Evolutionary conservation across 2,113 vertebrate species (phyloP), one percentile per base, ranked within the genome.

Genomic region (Tonatia bakeri): DNA sequence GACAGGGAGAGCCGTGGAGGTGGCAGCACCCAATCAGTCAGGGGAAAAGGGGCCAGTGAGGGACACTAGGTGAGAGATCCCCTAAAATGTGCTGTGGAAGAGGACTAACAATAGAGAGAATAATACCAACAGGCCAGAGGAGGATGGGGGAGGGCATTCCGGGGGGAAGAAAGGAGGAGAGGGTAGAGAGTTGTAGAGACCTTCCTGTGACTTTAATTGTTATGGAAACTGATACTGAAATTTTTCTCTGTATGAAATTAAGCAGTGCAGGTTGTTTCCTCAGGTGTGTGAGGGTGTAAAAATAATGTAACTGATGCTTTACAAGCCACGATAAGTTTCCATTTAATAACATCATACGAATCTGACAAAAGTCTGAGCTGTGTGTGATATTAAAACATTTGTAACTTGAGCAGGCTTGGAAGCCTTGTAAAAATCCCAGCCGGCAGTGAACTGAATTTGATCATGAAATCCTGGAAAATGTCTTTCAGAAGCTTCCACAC

Each of bases 1-100:
- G 7, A 9, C 3, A 33, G 14, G 3, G 10, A 73, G 31, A 52
- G 5, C 3, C 22, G 0, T 5, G 31, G 12, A 14, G 14, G 40
- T 0, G 40, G 19, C 5, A 26, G 24, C 2, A 7, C 20, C n/a
- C 80, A 50, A 65, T 19, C 19, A 45, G 1, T 61, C 1, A 13
- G 17, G 38, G n/a, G 5, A 3, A 3, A 12, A 26, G 1, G 14
- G 3, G 61, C 43, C n/a, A 45, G 3, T 14, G 6, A 43, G 24
- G 31, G 15, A 26, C 5, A 24, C 28, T 19, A 38, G 26, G 75
- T n/a, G 52, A 73, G 33, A 12, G 6, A 50, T 3, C 50, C 40
- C 36, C 59, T 22, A 43, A 69, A 61, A 4, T n/a, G 16, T 77
- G 3, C 50, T 67, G n/a, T 45, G 28, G 59, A 56, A 65, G 64